Evolutionary conservation across 2,797 vertebrate species (phyloP), one percentile per base, ranked within the genome.

Genomic region (Xenops minutus): DNA sequence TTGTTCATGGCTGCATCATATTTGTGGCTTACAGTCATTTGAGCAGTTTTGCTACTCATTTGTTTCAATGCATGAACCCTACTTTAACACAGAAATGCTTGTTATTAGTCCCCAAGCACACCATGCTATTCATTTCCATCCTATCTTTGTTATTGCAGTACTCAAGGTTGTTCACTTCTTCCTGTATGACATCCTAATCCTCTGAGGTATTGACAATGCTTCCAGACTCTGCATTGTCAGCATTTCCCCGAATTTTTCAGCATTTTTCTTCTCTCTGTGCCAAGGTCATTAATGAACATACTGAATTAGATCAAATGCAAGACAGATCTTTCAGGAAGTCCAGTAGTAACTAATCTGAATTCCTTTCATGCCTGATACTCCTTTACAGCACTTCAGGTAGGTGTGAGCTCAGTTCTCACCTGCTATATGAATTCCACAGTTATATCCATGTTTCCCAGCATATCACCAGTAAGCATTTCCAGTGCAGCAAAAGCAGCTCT

Each of bases 161-260:
- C 61, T 89, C 44, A 54, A 82, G 71, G 92, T 96, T 71, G 52
- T 63, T 76, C 51, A 61, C 23, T 71, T 85, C 67, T 89, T 95
- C 74, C 78, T 87, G 29, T 67, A 32, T 79, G 77, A 76, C 91
- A 83, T 79, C 88, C 77, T 85, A 43, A 76, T 93, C 59, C 83
- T 87, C 37, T 16, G 27, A 48, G 73, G 74, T 41, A 59, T 27
- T 88, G 84, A 83, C 63, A 73, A 3, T 64, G 46, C 62, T 94
- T 78, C 63, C 77, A 71, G 51, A 34, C 34, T 74, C 76, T 54
- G 59, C 62, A 32, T 17, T 68, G 86, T 92, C 93, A 85, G 81
- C 81, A 71, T 86, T 96, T 96, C 87, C 52, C 46, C 14, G 3
- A 7, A 4, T 59, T 75, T 82, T 84, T 72, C 73, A 62, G 29